Evolutionary conservation across 1,140 invertebrate species (phyloP).

Genomic region (Trichoplusia ni): DNA sequence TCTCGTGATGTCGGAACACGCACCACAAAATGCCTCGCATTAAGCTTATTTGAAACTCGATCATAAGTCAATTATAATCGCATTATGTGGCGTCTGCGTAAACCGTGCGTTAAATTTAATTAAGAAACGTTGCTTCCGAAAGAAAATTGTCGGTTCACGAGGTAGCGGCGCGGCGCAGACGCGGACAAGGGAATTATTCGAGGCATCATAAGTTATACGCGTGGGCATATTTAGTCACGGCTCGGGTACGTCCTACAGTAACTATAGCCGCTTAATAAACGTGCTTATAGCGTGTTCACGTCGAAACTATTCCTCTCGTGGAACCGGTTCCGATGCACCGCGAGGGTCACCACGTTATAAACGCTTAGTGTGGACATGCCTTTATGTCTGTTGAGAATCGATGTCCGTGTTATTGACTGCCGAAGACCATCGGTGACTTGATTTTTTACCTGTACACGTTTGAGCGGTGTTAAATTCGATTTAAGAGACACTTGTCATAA

Average conservation of each 20-base stretch:
- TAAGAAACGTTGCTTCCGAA: constrained; percentile 57
- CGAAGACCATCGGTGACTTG: constrained; percentile 15
- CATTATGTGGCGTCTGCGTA: constrained; percentile 51
- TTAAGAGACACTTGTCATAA: constrained; percentile 34
- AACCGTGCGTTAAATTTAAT: constrained; percentile 70
- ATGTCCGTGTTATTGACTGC: constrained; percentile 27
- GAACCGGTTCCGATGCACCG: constrained; percentile 63
- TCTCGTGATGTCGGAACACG: neutral
- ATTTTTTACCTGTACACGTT: constrained; percentile 29
- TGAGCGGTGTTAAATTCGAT: constrained; percentile 32
- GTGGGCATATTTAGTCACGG: constrained; percentile 72
- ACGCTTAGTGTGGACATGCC: constrained; percentile 49
- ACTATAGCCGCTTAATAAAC: constrained; percentile 55
- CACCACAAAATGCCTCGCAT: constrained; percentile 3
- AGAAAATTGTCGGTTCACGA: constrained; percentile 42
- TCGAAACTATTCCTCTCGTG: constrained; percentile 58
- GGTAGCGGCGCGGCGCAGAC: constrained; percentile 30
- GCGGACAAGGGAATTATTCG: constrained; percentile 61
- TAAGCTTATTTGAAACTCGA: constrained; percentile 32
- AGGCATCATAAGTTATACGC: constrained; percentile 64
- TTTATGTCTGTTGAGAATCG: constrained; percentile 36
- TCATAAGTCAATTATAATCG: constrained; percentile 57
- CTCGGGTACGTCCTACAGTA: constrained; percentile 44
- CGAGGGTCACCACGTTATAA: constrained; percentile 44
- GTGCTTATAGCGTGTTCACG: constrained; percentile 42